phyloP scores from a whole-genome alignment of 1,140 invertebrate species.

The Aphelenchoides besseyi region DNA sequence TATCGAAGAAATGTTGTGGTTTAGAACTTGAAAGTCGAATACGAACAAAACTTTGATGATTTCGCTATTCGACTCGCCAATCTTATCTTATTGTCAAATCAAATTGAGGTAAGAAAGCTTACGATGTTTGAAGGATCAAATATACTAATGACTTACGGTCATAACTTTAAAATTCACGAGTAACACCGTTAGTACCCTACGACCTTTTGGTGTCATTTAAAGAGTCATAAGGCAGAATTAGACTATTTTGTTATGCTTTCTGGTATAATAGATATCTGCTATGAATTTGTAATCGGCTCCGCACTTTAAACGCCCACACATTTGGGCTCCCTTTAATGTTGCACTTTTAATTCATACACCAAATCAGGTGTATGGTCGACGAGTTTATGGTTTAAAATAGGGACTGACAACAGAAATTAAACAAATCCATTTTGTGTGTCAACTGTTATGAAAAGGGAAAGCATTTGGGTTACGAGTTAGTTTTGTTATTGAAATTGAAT shows the following conservation, averaged over 20 bases:
- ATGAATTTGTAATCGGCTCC: too few relatives aligned
- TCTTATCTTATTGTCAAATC: conserved; percentile 15
- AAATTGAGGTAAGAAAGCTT: conserved; percentile 25
- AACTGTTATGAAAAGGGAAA: too few relatives aligned
- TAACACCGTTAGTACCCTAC: too few relatives aligned
- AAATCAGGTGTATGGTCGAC: neutral
- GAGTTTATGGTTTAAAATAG: too few relatives aligned
- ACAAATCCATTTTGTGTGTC: neutral
- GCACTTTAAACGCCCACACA: too few relatives aligned
- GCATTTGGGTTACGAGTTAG: too few relatives aligned
- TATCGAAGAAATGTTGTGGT: neutral
- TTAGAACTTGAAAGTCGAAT: neutral
- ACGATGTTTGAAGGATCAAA: neutral
- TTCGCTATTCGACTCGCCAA: neutral
- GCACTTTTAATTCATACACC: neutral
- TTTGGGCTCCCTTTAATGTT: neutral
- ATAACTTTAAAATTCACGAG: neutral
- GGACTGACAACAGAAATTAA: neutral
- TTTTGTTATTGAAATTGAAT: too few relatives aligned
- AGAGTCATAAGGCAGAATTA: too few relatives aligned
- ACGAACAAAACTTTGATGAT: conserved; percentile 12
- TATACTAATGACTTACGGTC: neutral
- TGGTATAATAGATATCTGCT: too few relatives aligned
- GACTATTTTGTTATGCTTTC: too few relatives aligned
- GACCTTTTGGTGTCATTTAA: too few relatives aligned